Evolutionary conservation across 2,113 vertebrate species (phyloP).

Genomic region (Propithecus coquereli): DNA sequence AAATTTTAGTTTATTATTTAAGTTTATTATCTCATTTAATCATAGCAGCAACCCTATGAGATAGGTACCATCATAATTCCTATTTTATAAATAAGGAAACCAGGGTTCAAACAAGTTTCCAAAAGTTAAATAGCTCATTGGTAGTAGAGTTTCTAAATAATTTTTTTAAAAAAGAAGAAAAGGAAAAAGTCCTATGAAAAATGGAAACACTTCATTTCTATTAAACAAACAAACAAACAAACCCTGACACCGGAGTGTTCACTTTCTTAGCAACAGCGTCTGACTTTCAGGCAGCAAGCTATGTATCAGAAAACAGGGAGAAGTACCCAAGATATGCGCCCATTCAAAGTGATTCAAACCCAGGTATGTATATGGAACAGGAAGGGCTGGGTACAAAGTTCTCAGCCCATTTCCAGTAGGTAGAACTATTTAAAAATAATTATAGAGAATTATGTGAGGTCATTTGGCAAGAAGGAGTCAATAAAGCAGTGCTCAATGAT

Average conservation of each 20-base stretch:
- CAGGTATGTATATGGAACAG: neutral
- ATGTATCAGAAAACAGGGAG: neutral
- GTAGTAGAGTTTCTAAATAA: neutral
- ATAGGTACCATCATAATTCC: neutral
- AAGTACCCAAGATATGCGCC: neutral
- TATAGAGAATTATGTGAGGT: neutral
- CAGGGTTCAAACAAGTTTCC: neutral
- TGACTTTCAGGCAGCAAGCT: slow-evolving; percentile 15
- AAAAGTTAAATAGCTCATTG: neutral
- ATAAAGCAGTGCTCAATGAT: neutral
- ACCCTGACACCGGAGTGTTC: neutral
- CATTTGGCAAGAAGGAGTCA: slow-evolving; percentile 23
- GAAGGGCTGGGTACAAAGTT: neutral
- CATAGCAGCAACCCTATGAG: neutral
- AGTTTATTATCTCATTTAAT: slow-evolving; percentile 1
- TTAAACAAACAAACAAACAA: neutral
- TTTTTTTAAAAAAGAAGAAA: neutral
- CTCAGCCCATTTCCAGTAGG: neutral
- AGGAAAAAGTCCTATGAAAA: neutral
- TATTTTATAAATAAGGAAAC: slow-evolving; percentile 18
- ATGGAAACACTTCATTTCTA: neutral
- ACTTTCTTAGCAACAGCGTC: neutral
- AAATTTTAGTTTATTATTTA: slow-evolving; percentile 8
- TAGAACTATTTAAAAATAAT: slow-evolving; percentile 5
- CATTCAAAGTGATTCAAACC: neutral